Percentiles rank a stretch among this genome's conserved stretches.
phyloP scores from a whole-genome alignment of 2,888 invertebrate species.

The Marronus borbonicus region DNA sequence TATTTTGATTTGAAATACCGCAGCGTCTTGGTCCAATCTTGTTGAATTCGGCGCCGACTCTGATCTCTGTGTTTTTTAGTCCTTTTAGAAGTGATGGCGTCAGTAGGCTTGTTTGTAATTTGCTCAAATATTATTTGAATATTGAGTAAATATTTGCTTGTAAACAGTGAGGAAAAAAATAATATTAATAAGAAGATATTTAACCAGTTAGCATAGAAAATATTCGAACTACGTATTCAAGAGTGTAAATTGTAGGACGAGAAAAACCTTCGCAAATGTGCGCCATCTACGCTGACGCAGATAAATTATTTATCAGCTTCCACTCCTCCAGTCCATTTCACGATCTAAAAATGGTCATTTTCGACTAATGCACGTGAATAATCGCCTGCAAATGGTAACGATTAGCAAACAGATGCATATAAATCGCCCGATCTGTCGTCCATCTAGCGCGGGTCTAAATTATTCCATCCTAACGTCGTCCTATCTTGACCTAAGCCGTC shows the following conservation, averaged over 20 bases:
- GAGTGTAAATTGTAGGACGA: constrained; percentile 33
- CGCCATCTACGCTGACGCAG: constrained; percentile 17
- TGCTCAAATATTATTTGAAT: too few relatives aligned
- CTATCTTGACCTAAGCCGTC: constrained; percentile 31
- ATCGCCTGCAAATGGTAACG: constrained; percentile 48
- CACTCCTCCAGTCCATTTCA: constrained; percentile 16
- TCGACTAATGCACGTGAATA: constrained; percentile 48
- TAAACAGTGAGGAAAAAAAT: too few relatives aligned
- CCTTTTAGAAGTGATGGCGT: too few relatives aligned
- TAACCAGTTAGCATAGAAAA: too few relatives aligned
- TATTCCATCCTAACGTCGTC: constrained; percentile 37
- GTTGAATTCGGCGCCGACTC: too few relatives aligned
- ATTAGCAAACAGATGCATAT: constrained; percentile 53
- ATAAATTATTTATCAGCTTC: constrained; percentile 49
- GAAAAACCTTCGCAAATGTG: not conserved
- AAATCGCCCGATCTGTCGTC: constrained; percentile 38
- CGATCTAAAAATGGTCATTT: constrained; percentile 48
- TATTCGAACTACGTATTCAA: not conserved
- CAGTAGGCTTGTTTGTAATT: too few relatives aligned
- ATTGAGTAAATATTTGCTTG: too few relatives aligned
- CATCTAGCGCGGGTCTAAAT: constrained; percentile 12
- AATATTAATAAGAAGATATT: too few relatives aligned
- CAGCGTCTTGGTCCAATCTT: too few relatives aligned
- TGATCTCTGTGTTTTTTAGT: too few relatives aligned
- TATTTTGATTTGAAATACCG: too few relatives aligned